Base-by-base conservation (phyloP, 2,888 invertebrate species). In the Diabrotica balteata region DNA sequence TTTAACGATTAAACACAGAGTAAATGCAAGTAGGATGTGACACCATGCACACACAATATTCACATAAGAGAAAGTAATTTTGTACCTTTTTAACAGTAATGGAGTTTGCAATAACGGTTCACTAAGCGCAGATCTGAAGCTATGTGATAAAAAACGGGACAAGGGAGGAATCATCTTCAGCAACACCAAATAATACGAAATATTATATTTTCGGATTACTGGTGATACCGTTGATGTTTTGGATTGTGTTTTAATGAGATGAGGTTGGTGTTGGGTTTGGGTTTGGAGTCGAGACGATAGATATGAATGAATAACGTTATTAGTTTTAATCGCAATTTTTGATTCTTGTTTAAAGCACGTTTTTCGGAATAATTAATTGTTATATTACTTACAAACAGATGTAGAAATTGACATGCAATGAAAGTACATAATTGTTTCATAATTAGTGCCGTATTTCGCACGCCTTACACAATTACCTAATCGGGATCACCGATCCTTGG, bases 31-130 rank as follows among this genome's bases (percentile, higher is more conserved):
- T 43, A 59, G n/a, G 53, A 73, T 65, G 69, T 63, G 59, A 60
- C 32, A 72, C 76, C 80, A 81, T 81, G 81, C 80, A 80, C 76
- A 80, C 79, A 77, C 77, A 77, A 72, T 72, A 75, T 75, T 66
- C 66, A 72, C 70, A 71, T 53, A 61, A 54, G 42, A 62, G 63
- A 42, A 53, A 59, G 8, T 9, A 45, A 53, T 63, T 69, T 55
- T 54, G 59, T 63, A 55, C 54, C 59, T 54, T 54, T 67, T 63
- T 55, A 67, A 60, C 52, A 47, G 22, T 60, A 32, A 69, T 73
- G 75, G 73, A 73, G 73, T 75, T 75, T 73, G 73, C 73, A 75
- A 75, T 66, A 72, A 75, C 73, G 75, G 68, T 72, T 73, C 58
- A 65, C 49, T 69, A 72, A 73, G 73, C 71, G 58, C 57, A 69